Base-by-base conservation (phyloP, 2,797 vertebrate species). In the Meda fulgida region DNA sequence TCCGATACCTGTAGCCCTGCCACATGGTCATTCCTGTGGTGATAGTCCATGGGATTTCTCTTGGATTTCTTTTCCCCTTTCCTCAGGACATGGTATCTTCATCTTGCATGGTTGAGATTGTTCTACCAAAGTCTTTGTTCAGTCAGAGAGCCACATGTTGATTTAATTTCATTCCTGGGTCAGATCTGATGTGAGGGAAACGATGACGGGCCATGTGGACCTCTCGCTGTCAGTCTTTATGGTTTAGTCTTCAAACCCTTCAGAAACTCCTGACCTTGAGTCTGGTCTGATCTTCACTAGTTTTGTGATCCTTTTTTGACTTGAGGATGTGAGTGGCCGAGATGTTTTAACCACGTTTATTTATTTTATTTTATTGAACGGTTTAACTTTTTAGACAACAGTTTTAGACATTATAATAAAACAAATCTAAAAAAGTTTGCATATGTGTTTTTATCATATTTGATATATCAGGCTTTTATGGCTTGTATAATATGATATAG, bases 111-210 rank as follows among this genome's bases (percentile, higher is more conserved):
- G 73, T 84, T 81, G 81, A 87, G 81, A 70, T 43, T 60, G 84
- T 70, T 31, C 69, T 65, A 72, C 78, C 36, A 18, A 76, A 78
- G 34, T 51, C 65, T 88, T 91, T 87, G 81, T 84, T 86, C n/a
- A 83, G 75, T 26, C 84, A 55, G 77, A 83, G 86, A 80, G 80
- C 77, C 80, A 83, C 85, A 89, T 80, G 77, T 88, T 89, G 88
- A 86, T 91, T 91, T 88, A 69, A 88, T 91, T 89, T 89, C 73
- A 23, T 80, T 84, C 65, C 75, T 80, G 43, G 76, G 84, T 80
- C 26, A 72, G 78, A 82, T 85, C 83, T 76, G 70, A 81, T 88
- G 78, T 67, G 78, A 60, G 53, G 76, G 31, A 73, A 76, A 21
- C 0, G 43, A 51, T 65, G 72, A 38, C 9, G 51, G 77, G 36